Percentiles rank a stretch among this genome's conserved stretches.
phyloP scores from a whole-genome alignment of 1,140 invertebrate genomes.

The Acyrthosiphon pisum region DNA sequence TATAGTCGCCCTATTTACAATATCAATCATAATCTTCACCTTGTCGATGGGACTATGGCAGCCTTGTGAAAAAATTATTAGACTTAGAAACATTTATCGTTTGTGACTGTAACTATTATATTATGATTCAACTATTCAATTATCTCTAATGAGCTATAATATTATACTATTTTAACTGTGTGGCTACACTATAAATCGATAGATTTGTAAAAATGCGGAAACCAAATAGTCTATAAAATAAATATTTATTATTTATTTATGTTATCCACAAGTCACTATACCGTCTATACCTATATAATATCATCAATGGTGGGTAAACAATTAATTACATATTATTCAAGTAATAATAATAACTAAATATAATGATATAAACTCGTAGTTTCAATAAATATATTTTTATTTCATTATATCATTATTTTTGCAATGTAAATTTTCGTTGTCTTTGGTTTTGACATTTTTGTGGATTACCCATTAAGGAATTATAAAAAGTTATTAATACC shows the following conservation, averaged over 20 bases:
- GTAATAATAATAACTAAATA: not conserved
- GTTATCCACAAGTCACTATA: not conserved
- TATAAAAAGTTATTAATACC: not conserved
- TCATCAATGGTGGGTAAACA: not conserved
- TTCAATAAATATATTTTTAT: not conserved
- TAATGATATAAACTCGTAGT: not conserved
- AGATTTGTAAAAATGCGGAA: not conserved
- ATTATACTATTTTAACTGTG: not conserved
- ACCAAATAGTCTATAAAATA: not conserved
- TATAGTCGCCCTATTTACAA: not conserved
- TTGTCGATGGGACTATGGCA: not conserved
- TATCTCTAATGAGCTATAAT: constrained; percentile 2
- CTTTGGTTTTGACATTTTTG: not conserved
- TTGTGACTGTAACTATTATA: not conserved
- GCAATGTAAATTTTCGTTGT: not conserved
- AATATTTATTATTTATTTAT: not conserved
- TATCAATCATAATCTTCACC: not conserved
- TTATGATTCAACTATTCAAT: not conserved
- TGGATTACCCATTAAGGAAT: no score
- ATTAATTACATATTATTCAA: not conserved
- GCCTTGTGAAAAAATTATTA: constrained; percentile 33
- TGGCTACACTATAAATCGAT: not conserved
- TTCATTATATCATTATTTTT: not conserved
- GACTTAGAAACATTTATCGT: not conserved
- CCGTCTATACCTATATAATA: not conserved